Conservation (phyloP, 1,140 invertebrate species). For the Drosophila guanche region DNA sequence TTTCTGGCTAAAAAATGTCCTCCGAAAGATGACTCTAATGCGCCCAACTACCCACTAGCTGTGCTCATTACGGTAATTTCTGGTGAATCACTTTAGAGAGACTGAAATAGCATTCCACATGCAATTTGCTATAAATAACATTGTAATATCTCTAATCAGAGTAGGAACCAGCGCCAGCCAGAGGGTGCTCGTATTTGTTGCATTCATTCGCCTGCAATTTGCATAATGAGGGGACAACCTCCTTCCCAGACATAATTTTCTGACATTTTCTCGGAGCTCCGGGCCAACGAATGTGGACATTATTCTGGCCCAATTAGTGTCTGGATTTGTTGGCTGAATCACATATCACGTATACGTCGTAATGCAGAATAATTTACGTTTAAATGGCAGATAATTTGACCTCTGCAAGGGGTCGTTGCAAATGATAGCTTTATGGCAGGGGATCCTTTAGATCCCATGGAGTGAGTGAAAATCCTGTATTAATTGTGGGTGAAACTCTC, state of each 20-base stretch:
- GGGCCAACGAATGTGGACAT: constrained; percentile 35
- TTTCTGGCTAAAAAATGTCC: constrained; percentile 18
- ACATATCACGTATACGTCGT: constrained; percentile 52
- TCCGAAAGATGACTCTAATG: neutral
- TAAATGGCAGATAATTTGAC: constrained; percentile 10
- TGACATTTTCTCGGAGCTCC: neutral
- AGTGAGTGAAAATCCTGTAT: too few species aligned
- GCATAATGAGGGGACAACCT: constrained; percentile 39
- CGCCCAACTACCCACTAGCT: constrained; percentile 6
- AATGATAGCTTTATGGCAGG: too few species aligned
- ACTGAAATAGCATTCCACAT: constrained; percentile 16
- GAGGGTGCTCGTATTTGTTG: constrained; percentile 31
- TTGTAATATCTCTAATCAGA: constrained; percentile 34
- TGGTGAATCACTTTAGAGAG: constrained; percentile 15
- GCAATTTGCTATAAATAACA: constrained; percentile 56
- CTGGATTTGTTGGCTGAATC: constrained; percentile 6
- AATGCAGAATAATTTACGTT: constrained; percentile 39
- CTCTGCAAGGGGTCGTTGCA: neutral
- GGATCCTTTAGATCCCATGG: too few species aligned
- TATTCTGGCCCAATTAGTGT: constrained; percentile 50
- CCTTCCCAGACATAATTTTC: constrained; percentile 13
- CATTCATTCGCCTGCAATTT: constrained; percentile 54
- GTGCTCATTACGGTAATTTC: constrained; percentile 62
- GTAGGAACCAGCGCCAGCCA: constrained; percentile 1
- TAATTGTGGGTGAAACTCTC: too few species aligned